Evolutionary conservation across 2,113 vertebrate genomes (phyloP), one percentile per base, ranked within the genome.

Genomic region (Nothobranchius kuhntae): DNA sequence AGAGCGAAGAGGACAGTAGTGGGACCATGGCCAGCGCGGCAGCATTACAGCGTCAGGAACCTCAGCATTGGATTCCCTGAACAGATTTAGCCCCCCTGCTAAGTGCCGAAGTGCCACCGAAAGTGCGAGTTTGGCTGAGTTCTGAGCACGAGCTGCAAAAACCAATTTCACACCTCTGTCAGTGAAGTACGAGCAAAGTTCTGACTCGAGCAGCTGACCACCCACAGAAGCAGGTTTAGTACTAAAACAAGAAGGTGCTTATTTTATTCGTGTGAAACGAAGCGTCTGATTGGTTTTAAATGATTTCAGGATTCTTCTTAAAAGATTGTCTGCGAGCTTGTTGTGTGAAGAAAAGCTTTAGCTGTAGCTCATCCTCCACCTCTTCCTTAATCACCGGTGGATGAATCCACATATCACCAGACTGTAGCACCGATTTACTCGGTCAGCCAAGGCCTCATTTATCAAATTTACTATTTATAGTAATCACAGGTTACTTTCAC

Each of bases 1-100:
- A 61, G 76, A 75, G 47, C 61, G 47, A 46, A 64, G 54, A 55
- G 71, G 53, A 71, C 65, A 61, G 81, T 75, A 80, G 68, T 82
- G 74, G 78, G 81, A 80, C 53, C 38, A 5, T 50, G 53, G 71
- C 84, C 86, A 88, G 48, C 53, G 48, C 83, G 83, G 77, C 85
- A 80, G 71, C 59, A 15, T 50, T 59, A 80, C 68, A 82, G 82
- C 77, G 78, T 88, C 70, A 65, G 68, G 57, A 78, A 55, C 78
- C 71, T 75, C 54, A 46, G 75, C 60, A 76, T 85, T 71, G 78
- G 71, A 81, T 77, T 76, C 80, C 65, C 71, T 61, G 61, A 80
- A 83, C 69, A 70, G 83, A 84, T 86, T 86, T 73, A 75, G 71
- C 58, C 56, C 36, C 56, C 36, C 57, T 38, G 61, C 35, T 26